Evolutionary conservation across 2,888 invertebrate species (phyloP), one percentile per base, ranked within the genome.

Genomic region (Pecten maximus): DNA sequence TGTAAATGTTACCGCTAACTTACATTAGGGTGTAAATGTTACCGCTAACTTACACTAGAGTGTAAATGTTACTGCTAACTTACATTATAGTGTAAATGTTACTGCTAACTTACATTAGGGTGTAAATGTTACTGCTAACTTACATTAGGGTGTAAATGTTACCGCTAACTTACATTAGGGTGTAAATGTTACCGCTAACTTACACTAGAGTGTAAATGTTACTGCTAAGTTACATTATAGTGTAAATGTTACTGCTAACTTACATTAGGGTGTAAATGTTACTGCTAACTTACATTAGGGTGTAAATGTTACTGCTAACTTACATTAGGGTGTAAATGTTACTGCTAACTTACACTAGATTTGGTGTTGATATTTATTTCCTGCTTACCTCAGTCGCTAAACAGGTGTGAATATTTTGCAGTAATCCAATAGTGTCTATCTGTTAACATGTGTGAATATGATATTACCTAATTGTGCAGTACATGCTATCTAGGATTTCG

Each of bases 311-410:
- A 44, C 44, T 44, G 44, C 44, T 44, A 44, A 44, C 44, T 44
- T 44, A 44, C 44, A 44, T 12, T 74, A 8, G 4, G 74, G 74
- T 28, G 10, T 74, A n/a, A 28, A 74, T 74, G 23, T 74, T 28
- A 74, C 35, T 74, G 74, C 74, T 74, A 28, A 35, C 74, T 74
- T 74, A 74, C 74, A 74, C 74, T 74, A n/a, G n/a, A 54, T 54
- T 10, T 0, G 74, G 74, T 3, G 35, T 74, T 35, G 35, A 74
- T 74, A 12, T 74, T 74, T 74, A 74, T 3, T 74, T 23, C n/a
- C 3, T n/a, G 12, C 60, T 74, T 74, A 74, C 28, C n/a, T n/a
- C n/a, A n/a, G n/a, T n/a, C n/a, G 16, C 50, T 50, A 74, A 12
- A 74, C 16, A 28, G 60, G n/a, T 28, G 28, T 74, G n/a, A 54